Percentiles rank a stretch among this genome's conserved stretches.
phyloP scores from a whole-genome alignment of 2,888 invertebrate genomes.

The Apamea anceps region DNA sequence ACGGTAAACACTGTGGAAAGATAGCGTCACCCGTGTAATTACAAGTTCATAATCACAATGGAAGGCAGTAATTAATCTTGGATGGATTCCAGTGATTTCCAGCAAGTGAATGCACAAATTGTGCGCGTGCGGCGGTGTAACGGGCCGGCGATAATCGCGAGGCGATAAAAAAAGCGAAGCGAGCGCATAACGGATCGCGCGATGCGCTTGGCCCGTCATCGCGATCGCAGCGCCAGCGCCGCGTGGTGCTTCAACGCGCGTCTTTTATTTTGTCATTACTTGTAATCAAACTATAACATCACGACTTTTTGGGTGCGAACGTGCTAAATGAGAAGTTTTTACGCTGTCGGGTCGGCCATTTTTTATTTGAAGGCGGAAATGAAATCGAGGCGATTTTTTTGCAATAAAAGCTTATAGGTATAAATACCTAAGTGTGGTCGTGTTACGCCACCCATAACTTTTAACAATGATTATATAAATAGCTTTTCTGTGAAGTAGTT shows the following conservation, averaged over 20 bases:
- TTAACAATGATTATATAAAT: conserved; percentile 11
- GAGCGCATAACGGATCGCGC: conserved; percentile 83
- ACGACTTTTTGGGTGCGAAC: conserved; percentile 50
- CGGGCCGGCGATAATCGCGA: conserved; percentile 84
- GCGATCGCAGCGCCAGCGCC: conserved; percentile 71
- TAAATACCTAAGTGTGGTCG: conserved; percentile 10
- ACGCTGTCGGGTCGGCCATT: conserved; percentile 6
- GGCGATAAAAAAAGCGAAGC: conserved; percentile 83
- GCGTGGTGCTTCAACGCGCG: conserved; percentile 22
- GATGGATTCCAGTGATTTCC: conserved; percentile 76
- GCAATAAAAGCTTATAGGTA: conserved; percentile 23
- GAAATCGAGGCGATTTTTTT: conserved; percentile 16
- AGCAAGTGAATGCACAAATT: conserved; percentile 73
- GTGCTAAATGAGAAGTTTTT: conserved; percentile 46
- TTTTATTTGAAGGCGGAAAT: conserved; percentile 48
- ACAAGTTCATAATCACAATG: conserved; percentile 65
- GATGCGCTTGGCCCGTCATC: conserved; percentile 84
- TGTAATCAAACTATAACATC: conserved; percentile 58
- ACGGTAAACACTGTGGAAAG: conserved; percentile 53
- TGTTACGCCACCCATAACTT: conserved; percentile 24
- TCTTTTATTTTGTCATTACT: conserved; percentile 64
- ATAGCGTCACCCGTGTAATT: conserved; percentile 61
- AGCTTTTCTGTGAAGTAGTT: neutral
- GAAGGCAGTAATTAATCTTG: conserved; percentile 72
- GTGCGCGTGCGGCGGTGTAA: conserved; percentile 83